phyloP scores from a whole-genome alignment of 1,140 invertebrate genomes.

The Drosophila saltans region DNA sequence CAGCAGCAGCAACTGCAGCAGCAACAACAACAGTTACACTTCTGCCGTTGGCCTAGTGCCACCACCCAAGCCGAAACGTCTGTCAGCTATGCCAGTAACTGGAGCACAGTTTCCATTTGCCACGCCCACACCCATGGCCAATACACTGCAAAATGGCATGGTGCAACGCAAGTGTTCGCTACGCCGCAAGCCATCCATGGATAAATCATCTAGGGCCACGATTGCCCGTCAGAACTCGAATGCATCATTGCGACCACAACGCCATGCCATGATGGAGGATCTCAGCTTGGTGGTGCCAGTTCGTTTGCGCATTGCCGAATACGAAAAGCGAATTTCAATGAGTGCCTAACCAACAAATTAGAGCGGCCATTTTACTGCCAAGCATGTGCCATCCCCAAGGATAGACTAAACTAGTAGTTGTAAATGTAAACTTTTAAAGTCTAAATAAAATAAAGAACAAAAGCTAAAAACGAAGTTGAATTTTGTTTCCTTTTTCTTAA shows the following conservation, averaged over 20 bases:
- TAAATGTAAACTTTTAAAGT: constrained; percentile 35
- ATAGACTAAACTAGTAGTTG: constrained; percentile 31
- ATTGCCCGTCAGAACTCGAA: constrained; percentile 66
- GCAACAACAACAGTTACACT: constrained; percentile 15
- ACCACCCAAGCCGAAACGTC: constrained; percentile 70
- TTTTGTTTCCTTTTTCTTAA: too few species aligned
- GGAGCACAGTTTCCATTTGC: constrained; percentile 40
- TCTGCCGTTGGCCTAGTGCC: constrained; percentile 31
- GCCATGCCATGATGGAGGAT: constrained; percentile 76
- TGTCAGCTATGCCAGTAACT: constrained; percentile 28
- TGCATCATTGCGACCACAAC: constrained; percentile 60
- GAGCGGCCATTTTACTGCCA: constrained; percentile 30
- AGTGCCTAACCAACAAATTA: constrained; percentile 35
- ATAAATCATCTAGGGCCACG: constrained; percentile 68
- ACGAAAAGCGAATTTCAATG: constrained; percentile 77
- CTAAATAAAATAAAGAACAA: constrained; percentile 28
- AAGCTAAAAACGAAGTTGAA: neutral
- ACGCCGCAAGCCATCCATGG: constrained; percentile 69
- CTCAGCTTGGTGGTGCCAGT: constrained; percentile 74
- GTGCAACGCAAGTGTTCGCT: constrained; percentile 63
- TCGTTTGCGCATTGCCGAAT: constrained; percentile 72
- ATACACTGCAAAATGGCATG: constrained; percentile 12
- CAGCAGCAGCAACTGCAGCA: constrained; percentile 22
- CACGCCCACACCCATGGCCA: constrained; percentile 44
- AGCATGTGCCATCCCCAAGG: constrained; percentile 55